Evolutionary conservation across 2,113 vertebrate genomes (phyloP), one percentile per base, ranked within the genome.

Genomic region (Tauraco erythrolophus): DNA sequence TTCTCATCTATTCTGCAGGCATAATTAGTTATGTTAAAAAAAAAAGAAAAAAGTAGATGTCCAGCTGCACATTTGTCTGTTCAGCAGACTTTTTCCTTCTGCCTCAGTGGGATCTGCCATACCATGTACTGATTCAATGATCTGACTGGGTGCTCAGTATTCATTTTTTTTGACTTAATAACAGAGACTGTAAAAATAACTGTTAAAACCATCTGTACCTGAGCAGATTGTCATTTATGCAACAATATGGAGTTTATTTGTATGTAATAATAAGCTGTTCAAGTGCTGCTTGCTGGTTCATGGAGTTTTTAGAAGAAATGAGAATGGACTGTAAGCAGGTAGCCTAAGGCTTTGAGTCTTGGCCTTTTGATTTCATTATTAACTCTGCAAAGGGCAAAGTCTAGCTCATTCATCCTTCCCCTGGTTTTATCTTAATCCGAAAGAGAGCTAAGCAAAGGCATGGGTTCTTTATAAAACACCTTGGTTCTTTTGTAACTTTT

Each of bases 131-230:
- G 82, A 95, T 88, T 94, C 81, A 92, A 5, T 96, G 70, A 94
- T 88, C 81, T 90, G 65, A 81, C 91, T 92, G 75, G 23, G 33
- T 88, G 65, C 83, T 93, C 90, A 41, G 41, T 85, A 50, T 80
- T 93, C 21, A 7, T 74, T 94, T 85, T 78, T 79, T 94, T 70
- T n/a, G 27, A 46, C 66, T 94, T 94, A 81, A 62, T 94, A 92
- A 78, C 53, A 82, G 77, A 88, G 68, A 69, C 21, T 65, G 85
- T 90, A 83, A 94, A 88, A 93, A 90, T 89, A 94, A 80, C 82
- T 86, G 60, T 81, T 94, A 82, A 95, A 95, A 83, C 81, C 87
- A 96, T 93, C 93, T 97, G 96, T 89, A 97, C 92, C 96, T 97
- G 95, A 89, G 92, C 93, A 96, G 93, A 92, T 94, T 93, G 88